Percentiles rank a stretch among this genome's conserved stretches.
Evolutionary conservation across 2,797 vertebrate species (phyloP).

Genomic region (Gouania willdenowi): DNA sequence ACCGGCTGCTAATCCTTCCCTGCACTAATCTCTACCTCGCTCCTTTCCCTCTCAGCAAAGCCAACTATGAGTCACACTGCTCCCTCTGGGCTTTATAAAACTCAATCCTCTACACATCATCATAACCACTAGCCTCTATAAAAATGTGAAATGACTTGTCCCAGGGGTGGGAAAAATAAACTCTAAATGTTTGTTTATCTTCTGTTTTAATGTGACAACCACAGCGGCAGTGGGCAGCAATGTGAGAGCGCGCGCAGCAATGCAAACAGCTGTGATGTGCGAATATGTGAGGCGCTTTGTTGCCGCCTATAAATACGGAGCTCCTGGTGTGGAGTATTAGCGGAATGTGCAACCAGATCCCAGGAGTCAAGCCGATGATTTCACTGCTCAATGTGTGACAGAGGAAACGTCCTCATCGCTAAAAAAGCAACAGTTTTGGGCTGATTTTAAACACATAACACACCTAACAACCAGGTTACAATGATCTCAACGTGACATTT

Average conservation of each 20-base stretch:
- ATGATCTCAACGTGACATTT: too few relatives aligned
- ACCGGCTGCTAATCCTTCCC: constrained; percentile 51
- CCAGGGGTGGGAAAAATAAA: constrained; percentile 41
- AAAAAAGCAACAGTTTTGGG: too few relatives aligned
- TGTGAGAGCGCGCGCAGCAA: constrained; percentile 65
- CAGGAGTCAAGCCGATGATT: constrained; percentile 45
- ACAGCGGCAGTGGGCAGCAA: constrained; percentile 48
- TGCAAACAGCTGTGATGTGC: constrained; percentile 75
- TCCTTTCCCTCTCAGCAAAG: constrained; percentile 42
- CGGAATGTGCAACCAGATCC: constrained; percentile 71
- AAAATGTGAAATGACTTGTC: constrained; percentile 63
- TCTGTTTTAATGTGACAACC: constrained; percentile 69
- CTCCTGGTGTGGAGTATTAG: constrained; percentile 57
- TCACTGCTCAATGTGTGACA: constrained; percentile 32
- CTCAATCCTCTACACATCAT: constrained; percentile 24
- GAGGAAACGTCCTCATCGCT: too few relatives aligned
- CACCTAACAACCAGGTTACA: too few relatives aligned
- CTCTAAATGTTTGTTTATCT: constrained; percentile 65
- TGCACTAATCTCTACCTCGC: constrained; percentile 46
- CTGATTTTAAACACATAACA: too few relatives aligned
- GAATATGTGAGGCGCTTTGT: constrained; percentile 57
- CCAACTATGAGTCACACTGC: constrained; percentile 57
- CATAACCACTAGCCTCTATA: constrained; percentile 34
- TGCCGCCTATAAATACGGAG: constrained; percentile 73
- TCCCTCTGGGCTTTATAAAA: constrained; percentile 57